These are phyloP conservation scores for Muscicapa adusta DNA, from an alignment of 2,113 vertebrate species.

Conservation along the genomic window DNA sequence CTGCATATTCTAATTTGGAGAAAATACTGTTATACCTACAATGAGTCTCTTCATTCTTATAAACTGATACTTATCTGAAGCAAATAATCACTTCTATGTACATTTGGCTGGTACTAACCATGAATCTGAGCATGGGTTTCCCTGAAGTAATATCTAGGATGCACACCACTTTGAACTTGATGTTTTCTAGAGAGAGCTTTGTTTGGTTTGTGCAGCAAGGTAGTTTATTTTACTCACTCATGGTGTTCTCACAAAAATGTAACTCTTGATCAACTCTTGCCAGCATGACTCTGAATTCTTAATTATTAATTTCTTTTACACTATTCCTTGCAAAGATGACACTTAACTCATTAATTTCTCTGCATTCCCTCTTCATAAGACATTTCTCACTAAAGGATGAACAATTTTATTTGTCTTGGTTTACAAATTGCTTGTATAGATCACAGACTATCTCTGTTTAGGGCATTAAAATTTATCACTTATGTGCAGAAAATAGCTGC, in stretches of 20 bases:
- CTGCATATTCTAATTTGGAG: neutral
- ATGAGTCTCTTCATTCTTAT: neutral
- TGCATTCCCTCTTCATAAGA: neutral
- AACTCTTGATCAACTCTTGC: constrained; percentile 1
- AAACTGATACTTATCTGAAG: neutral
- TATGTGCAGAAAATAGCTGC: neutral
- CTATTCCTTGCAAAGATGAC: neutral
- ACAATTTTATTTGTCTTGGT: constrained; percentile 16
- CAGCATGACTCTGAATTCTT: constrained; percentile 22
- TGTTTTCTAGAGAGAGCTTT: neutral
- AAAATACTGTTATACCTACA: neutral
- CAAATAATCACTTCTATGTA: neutral
- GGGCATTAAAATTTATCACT: constrained; percentile 34
- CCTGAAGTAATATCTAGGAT: neutral
- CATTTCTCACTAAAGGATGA: constrained; percentile 19
- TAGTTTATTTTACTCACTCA: neutral
- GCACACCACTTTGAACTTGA: neutral
- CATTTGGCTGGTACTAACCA: neutral
- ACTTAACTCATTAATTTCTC: constrained; percentile 37
- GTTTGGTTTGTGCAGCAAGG: neutral
- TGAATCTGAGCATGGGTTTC: neutral
- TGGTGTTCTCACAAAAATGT: neutral
- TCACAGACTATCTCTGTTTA: constrained; percentile 1
- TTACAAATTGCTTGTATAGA: constrained; percentile 11
- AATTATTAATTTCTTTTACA: constrained; percentile 52